Conservation (phyloP, 1,140 invertebrate genomes). For the Drosophila tani region DNA sequence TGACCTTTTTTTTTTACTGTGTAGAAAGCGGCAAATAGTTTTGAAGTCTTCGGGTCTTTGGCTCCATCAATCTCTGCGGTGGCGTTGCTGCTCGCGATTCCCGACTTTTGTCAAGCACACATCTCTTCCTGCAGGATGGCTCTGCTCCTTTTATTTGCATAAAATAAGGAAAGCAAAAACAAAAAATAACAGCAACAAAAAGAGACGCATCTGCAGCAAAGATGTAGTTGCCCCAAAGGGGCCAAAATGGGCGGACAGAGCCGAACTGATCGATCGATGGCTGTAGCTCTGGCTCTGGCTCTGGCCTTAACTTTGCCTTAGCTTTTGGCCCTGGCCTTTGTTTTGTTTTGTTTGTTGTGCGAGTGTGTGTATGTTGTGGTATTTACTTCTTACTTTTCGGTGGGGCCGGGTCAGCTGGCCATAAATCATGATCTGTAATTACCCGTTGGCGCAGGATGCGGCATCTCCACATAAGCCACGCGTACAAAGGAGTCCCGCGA, state of each 20-base stretch:
- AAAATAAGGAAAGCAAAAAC: conserved; percentile 40
- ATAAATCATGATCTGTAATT: conserved; percentile 84
- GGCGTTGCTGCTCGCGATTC: conserved; percentile 55
- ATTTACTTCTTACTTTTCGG: conserved; percentile 14
- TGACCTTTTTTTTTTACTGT: conserved; percentile 5
- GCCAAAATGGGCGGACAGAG: conserved; percentile 83
- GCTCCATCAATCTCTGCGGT: conserved; percentile 76
- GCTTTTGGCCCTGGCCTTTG: conserved; percentile 39
- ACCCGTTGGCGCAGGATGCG: conserved; percentile 83
- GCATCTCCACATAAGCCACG: conserved; percentile 73
- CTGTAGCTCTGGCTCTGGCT: not conserved
- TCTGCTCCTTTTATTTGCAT: conserved; percentile 62
- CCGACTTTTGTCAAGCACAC: conserved; percentile 72
- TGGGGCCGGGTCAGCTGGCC: conserved; percentile 50
- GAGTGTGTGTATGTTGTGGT: not conserved
- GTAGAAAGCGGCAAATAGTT: conserved; percentile 68
- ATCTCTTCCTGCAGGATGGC: conserved; percentile 17
- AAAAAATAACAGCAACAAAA: conserved; percentile 1
- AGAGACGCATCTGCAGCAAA: conserved; percentile 32
- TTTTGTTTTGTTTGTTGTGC: conserved; percentile 10
- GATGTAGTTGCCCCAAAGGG: conserved; percentile 70
- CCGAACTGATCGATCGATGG: conserved; percentile 83
- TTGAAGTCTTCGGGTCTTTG: conserved; percentile 49
- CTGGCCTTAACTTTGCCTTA: conserved; percentile 9
- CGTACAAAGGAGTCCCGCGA: conserved; percentile 43